Base-by-base conservation (phyloP, 1,140 invertebrate genomes). In the Gryllus bimaculatus region DNA sequence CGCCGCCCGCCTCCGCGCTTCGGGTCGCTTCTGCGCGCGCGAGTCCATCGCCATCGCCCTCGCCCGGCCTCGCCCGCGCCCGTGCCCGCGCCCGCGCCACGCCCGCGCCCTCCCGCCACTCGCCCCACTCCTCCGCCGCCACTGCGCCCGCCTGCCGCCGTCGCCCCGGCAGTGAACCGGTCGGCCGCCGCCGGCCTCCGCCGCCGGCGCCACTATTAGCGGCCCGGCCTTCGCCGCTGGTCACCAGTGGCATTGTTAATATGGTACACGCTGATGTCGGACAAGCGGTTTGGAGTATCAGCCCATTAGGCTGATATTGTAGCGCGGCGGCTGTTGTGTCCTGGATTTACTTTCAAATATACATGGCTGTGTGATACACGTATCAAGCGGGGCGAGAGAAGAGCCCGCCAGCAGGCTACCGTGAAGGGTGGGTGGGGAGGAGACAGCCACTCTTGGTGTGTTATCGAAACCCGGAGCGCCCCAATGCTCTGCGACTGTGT, bases 211-310 rank as follows among this genome's bases (percentile, higher is more conserved):
- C 10, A 2, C 54, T 7, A 2, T 7, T 7, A 10, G 2, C 54
- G 54, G 0, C 54, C 3, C 54, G 49, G 8, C 49, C 49, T 7
- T 66, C 54, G 10, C 54, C 18, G 54, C 54, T 66, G n/a, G 54
- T 66, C 54, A 66, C 54, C 54, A 66, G 54, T 66, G 54, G 2
- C 7, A 66, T 66, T 66, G 54, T 66, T 66, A 66, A 66, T 66
- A 66, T 66, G 54, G 54, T 66, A 66, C 54, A 66, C 54, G 54
- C 54, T n/a, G 54, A 66, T 66, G 54, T 66, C 54, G 10, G 54
- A 66, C 54, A 66, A 66, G 54, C 54, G 54, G 54, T 66, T 66
- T 66, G 54, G 54, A 66, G 54, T 66, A 66, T 66, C 54, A 66
- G 54, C 54, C 54, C 7, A 7, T 66, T 66, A 66, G 54, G 54